phyloP scores from a whole-genome alignment of 2,797 vertebrate genomes.

The Gymnocypris eckloni region DNA sequence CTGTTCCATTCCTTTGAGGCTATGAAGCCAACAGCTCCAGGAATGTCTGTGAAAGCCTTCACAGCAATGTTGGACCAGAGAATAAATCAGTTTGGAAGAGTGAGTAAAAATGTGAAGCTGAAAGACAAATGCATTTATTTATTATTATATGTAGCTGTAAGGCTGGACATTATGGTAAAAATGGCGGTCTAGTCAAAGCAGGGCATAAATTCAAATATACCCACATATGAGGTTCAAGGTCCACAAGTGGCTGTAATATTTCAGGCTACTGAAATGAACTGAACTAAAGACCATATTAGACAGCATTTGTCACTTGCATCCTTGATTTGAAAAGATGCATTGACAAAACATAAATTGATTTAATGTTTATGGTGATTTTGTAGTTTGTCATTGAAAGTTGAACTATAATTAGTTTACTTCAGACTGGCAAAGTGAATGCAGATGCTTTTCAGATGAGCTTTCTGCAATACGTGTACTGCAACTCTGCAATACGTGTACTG shows the following conservation, averaged over 20 bases:
- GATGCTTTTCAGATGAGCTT: not conserved
- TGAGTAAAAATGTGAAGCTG: no score
- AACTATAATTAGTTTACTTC: not conserved
- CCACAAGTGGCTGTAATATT: not conserved
- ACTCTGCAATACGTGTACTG: not conserved
- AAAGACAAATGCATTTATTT: no score
- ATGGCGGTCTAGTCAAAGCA: not conserved
- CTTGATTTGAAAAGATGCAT: not conserved
- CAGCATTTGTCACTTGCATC: not conserved
- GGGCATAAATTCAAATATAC: no score
- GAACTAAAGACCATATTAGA: not conserved
- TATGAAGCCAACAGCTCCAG: slow-evolving; percentile 44
- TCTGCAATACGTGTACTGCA: not conserved
- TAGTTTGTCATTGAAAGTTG: not conserved
- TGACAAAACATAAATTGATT: not conserved
- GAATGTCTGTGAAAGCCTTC: slow-evolving; percentile 20
- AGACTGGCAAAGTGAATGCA: not conserved
- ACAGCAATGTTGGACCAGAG: no score
- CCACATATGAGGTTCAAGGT: not conserved
- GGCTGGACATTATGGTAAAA: no score
- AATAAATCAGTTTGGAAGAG: no score
- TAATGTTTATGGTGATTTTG: not conserved
- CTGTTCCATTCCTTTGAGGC: slow-evolving; percentile 38
- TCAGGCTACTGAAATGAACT: not conserved
- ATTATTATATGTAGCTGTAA: no score